These are phyloP conservation scores for Gila robusta DNA, from an alignment of 2,797 vertebrate genomes.

Conservation along the genomic window DNA sequence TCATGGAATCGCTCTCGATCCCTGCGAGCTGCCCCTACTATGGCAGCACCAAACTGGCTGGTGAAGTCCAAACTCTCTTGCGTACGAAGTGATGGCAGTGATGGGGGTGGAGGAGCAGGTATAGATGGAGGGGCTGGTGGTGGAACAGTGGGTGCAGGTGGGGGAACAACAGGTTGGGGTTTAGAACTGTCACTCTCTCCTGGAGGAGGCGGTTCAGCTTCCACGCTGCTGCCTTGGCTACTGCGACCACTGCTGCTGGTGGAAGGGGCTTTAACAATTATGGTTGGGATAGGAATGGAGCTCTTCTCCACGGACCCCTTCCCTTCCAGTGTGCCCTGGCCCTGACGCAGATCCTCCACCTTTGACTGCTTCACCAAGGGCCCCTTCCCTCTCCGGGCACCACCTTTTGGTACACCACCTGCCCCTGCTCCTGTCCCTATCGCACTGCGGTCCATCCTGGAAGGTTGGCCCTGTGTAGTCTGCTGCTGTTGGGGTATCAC, in stretches of 20 bases:
- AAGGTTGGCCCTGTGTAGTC: slow-evolving; percentile 76
- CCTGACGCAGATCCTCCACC: slow-evolving; percentile 82
- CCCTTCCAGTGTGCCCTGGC: slow-evolving; percentile 79
- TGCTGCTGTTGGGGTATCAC: slow-evolving; percentile 82
- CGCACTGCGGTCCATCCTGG: slow-evolving; percentile 72
- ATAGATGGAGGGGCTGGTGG: slow-evolving; percentile 82
- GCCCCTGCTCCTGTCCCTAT: slow-evolving; percentile 70
- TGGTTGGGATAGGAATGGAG: slow-evolving; percentile 93
- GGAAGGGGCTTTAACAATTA: slow-evolving; percentile 93
- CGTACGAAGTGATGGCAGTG: slow-evolving; percentile 76
- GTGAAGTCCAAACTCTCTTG: slow-evolving; percentile 88
- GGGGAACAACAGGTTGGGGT: slow-evolving; percentile 71
- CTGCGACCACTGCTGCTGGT: slow-evolving; percentile 95
- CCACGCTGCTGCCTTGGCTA: slow-evolving; percentile 94
- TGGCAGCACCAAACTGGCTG: slow-evolving; percentile 88
- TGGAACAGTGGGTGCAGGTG: slow-evolving; percentile 77
- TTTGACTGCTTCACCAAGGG: slow-evolving; percentile 93
- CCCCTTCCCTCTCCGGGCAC: slow-evolving; percentile 84
- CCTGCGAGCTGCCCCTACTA: slow-evolving; percentile 81
- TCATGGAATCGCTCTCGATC: slow-evolving; percentile 86
- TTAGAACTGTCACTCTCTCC: slow-evolving; percentile 78
- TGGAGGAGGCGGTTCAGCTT: slow-evolving; percentile 79
- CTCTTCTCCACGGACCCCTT: slow-evolving; percentile 87
- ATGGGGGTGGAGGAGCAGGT: slow-evolving; percentile 75
- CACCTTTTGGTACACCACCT: slow-evolving; percentile 75